Evolutionary conservation across 2,797 vertebrate genomes (phyloP).

Genomic region (Falco peregrinus): DNA sequence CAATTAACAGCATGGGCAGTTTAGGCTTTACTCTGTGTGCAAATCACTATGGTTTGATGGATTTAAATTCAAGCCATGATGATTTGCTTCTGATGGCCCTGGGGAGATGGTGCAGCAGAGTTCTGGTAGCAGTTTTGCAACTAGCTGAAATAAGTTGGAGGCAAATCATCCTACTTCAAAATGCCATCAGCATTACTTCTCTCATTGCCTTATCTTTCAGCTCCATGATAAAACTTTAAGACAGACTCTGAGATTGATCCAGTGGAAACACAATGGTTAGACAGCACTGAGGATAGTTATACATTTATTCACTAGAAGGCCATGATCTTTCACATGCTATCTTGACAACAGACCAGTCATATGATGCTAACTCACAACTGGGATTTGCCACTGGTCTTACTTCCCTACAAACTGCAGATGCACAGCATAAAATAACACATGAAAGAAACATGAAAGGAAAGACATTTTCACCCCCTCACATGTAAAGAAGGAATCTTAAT

Average conservation of each 20-base stretch:
- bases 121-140: neutral
- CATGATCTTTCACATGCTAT: neutral
- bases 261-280: neutral
- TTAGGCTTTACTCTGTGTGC: neutral
- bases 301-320: neutral
- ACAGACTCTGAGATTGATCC: neutral
- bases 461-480: neutral
- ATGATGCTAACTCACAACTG: neutral
- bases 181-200: neutral
- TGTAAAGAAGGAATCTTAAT: neutral
- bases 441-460: neutral
- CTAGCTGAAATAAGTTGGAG: neutral
- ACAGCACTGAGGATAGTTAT: neutral
- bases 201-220: neutral
- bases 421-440: slow-evolving; percentile 23
- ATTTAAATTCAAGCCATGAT: neutral
- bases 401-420: neutral
- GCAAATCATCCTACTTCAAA: neutral
- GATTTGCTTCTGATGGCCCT: neutral
- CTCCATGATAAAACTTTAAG: neutral
- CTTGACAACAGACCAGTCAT: neutral
- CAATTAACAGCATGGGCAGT: neutral
- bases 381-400: neutral
- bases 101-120: neutral
- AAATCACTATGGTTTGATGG: neutral